Conservation (phyloP, 2,888 invertebrate genomes). For the Drosophila affinis region DNA sequence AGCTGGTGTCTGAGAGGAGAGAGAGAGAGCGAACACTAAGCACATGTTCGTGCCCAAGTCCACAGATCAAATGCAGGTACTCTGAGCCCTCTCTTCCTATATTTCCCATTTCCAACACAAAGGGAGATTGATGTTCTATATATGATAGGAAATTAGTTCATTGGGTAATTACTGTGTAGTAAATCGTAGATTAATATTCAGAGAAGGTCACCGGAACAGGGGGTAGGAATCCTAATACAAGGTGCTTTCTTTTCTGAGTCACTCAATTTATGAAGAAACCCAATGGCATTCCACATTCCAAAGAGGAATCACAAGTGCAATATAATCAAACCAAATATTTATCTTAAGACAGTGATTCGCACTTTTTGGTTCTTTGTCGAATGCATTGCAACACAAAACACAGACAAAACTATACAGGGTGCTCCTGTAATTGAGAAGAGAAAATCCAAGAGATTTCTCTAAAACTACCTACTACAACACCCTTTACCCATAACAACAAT, state of each 20-base stretch:
- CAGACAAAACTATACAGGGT: not conserved
- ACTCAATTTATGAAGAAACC: not conserved
- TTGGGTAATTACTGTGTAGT: not conserved
- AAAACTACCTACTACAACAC: not conserved
- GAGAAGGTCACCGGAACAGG: not conserved
- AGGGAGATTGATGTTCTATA: not conserved
- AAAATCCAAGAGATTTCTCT: no score
- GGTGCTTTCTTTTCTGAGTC: conserved; percentile 16
- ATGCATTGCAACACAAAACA: not conserved
- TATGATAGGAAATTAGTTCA: not conserved
- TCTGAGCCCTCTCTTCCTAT: not conserved
- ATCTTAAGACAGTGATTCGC: not conserved
- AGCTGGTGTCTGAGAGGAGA: conserved; percentile 18
- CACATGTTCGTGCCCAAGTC: conserved; percentile 16
- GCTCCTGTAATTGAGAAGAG: not conserved
- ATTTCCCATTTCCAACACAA: not conserved
- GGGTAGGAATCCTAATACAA: not conserved
- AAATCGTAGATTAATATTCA: not conserved
- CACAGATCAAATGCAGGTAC: conserved; percentile 12
- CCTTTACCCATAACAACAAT: conserved; percentile 33
- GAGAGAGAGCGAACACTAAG: not conserved
- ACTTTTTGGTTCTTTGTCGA: not conserved
- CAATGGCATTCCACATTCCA: not conserved
- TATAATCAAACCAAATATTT: not conserved
- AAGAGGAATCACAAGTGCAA: not conserved